Percentiles rank a stretch among this genome's conserved stretches.
phyloP scores from a whole-genome alignment of 2,888 invertebrate species.

The Theretra japonica region DNA sequence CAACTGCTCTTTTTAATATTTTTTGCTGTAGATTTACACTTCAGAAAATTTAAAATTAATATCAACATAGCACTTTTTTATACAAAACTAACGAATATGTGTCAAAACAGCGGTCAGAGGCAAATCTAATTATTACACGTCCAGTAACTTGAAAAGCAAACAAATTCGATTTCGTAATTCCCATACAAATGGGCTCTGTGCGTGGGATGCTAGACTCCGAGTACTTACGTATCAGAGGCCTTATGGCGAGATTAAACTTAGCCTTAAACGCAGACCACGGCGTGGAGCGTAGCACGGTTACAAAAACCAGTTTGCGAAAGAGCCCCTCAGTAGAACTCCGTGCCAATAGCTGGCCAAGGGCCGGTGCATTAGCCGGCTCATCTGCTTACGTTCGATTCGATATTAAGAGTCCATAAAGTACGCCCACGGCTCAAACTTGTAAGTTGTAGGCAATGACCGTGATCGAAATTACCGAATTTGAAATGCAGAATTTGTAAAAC shows the following conservation, averaged over 20 bases:
- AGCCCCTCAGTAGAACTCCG: conserved; percentile 66
- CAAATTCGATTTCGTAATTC: conserved; percentile 19
- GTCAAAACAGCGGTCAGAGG: background rate
- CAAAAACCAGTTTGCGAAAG: conserved; percentile 75
- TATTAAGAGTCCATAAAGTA: conserved; percentile 48
- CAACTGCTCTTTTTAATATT: background rate
- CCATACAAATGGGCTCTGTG: conserved; percentile 8
- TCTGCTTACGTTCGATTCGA: conserved; percentile 55
- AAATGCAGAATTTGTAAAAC: background rate
- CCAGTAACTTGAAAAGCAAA: conserved; percentile 11
- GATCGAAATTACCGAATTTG: background rate
- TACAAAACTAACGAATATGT: background rate
- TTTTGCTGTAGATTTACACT: background rate
- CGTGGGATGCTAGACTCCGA: conserved; percentile 2
- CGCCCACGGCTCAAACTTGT: background rate
- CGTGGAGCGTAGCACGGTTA: conserved; percentile 40
- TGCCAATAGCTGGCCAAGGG: conserved; percentile 53
- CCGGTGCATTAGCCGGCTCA: conserved; percentile 64
- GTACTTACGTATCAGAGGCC: conserved; percentile 29
- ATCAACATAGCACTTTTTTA: conserved; percentile 1
- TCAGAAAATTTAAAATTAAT: background rate
- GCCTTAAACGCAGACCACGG: conserved; percentile 26
- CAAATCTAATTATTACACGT: conserved; percentile 8
- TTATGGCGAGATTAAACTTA: conserved; percentile 29
- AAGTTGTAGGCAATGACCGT: conserved; percentile 15